Evolutionary conservation across 2,888 invertebrate species (phyloP).

Genomic region (Rhorus exstirpatorius): DNA sequence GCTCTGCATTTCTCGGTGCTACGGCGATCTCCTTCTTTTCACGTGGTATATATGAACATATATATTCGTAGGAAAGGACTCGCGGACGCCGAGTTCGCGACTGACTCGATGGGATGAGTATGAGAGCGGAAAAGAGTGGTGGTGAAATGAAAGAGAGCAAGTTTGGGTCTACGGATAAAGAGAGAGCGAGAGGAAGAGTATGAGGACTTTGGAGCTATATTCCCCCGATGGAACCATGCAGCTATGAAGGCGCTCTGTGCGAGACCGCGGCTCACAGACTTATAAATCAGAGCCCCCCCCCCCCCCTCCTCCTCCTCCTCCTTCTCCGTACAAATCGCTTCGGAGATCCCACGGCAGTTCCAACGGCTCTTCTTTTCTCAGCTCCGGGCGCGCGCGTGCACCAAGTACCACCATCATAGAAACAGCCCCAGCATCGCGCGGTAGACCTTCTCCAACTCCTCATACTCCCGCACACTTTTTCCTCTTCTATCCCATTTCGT

Average conservation of each 20-base stretch:
- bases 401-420: slow-evolving; percentile 50
- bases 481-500: slow-evolving; percentile 39
- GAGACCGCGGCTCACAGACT: slow-evolving; percentile 75
- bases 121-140: slow-evolving; percentile 43
- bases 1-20: slow-evolving; percentile 65
- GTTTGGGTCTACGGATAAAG: slow-evolving; percentile 14
- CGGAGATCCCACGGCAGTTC: slow-evolving; percentile 76
- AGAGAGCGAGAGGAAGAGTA: slow-evolving; percentile 1
- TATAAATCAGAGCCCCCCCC: slow-evolving; percentile 81
- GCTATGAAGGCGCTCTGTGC: slow-evolving; percentile 32
- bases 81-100: slow-evolving; percentile 43
- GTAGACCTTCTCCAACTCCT: slow-evolving; percentile 8
- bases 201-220: background rate
- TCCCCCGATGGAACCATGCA: slow-evolving; percentile 30
- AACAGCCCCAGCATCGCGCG: slow-evolving; percentile 15
- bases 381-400: slow-evolving; percentile 21
- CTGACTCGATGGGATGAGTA: slow-evolving; percentile 38
- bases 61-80: slow-evolving; percentile 44
- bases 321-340: slow-evolving; percentile 78
- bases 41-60: background rate
- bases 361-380: slow-evolving; percentile 74
- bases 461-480: slow-evolving; percentile 8
- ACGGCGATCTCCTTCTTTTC: slow-evolving; percentile 50
- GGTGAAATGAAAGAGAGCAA: slow-evolving; percentile 56
- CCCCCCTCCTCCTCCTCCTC: background rate